Base-by-base conservation (phyloP, 1,140 invertebrate species). In the Limonius californicus region DNA sequence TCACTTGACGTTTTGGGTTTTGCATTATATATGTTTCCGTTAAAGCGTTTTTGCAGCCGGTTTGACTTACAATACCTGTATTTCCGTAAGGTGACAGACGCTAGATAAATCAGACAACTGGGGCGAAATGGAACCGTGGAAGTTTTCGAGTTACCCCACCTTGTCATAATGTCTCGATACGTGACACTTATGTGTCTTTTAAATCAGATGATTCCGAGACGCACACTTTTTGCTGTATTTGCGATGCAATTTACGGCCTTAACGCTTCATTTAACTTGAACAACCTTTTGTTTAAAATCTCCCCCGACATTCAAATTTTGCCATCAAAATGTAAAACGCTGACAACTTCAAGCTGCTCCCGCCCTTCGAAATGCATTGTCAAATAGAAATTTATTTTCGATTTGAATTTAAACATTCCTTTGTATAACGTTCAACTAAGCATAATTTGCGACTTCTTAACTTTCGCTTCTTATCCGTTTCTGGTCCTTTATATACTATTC, bases 81-180 rank as follows among this genome's bases (percentile, higher is more conserved):
- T 61, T 64, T 64, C 58, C 63, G 50, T 18, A 30, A 57, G 39
- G 58, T 64, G 63, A 65, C 63, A 62, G 54, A 27, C 56, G 50
- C 42, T 58, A 65, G 63, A 65, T 65, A 65, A 65, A 65, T 65
- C 59, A 62, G 59, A 65, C 59, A 62, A 62, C 54, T 57, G 54
- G 63, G 63, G 57, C 62, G 62, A 64, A 61, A 53, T 21, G 45
- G 54, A 32, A 35, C 23, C 8, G 23, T 57, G n/a, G 54, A 62
- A 57, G 61, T 57, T 57, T 53, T 23, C 61, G 20, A 58, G 12
- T 19, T 9, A 47, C 39, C 39, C 53, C 58, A 65, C 59, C 63
- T 64, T 64, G 57, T 64, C 54, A 64, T 64, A 64, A 64, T 64
- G 58, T 61, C 30, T 14, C 15, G 42, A 43, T 58, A 32, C 58